Base-by-base conservation (phyloP, 2,888 invertebrate genomes). In the Blera fallax region DNA sequence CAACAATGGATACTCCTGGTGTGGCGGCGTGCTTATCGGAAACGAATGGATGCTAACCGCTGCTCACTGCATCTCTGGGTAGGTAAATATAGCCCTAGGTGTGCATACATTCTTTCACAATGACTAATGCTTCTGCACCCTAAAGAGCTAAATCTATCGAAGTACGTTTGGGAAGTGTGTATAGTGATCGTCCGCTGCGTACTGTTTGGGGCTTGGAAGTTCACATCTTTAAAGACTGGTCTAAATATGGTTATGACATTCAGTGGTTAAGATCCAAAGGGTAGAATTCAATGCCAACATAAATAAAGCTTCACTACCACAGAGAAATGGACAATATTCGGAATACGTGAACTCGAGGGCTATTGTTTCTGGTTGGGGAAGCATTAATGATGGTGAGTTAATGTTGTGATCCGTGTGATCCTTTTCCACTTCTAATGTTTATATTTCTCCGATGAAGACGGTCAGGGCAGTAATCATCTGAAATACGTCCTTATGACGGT, bases 341-440 rank as follows among this genome's bases (percentile, higher is more conserved):
- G 87, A 88, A 32, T 90, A 90, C 56, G 89, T 87, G 2, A 90
- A 90, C 11, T 74, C 78, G 14, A 88, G 87, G 29, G 92, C 89
- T 14, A 89, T 91, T 37, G 91, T 91, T 60, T 90, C 89, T n/a
- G 92, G 92, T 8, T 92, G 91, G 92, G 92, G 92, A 18, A 88
- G 89, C 50, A 88, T 87, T 16, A 88, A 88, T 8, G 89, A 89
- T 76, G 77, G 88, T 88, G 67, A 90, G 88, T 21, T 18, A 11
- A 14, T 0, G 4, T 4, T 2, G 32, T 27, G 27, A 11, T n/a
- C 7, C 0, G 1, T 3, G 0, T 18, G n/a, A 8, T 7, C 18
- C 1, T 2, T 7, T 18, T 11, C n/a, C 16, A 10, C 21, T 8
- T 11, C 14, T 14, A n/a, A 40, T 21, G 14, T 7, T 60, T 40